Conservation (phyloP, 2,797 vertebrate species). For the Stomatorhinus walkeri region DNA sequence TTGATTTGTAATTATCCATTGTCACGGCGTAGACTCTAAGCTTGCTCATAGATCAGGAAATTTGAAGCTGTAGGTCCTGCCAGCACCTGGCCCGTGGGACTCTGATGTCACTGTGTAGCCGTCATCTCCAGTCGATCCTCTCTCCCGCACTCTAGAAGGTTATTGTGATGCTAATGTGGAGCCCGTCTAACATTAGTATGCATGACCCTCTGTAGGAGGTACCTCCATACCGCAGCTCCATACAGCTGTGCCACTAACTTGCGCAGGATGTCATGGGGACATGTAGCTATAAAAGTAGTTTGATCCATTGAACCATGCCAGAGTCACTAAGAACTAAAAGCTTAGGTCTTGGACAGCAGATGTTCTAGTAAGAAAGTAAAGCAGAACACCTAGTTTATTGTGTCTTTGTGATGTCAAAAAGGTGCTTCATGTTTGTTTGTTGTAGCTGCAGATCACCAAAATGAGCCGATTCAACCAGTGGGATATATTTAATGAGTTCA, state of each 20-base stretch:
- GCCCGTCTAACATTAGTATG: constrained; percentile 39
- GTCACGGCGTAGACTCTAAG: constrained; percentile 43
- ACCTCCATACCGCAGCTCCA: constrained; percentile 38
- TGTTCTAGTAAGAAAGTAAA: constrained; percentile 61
- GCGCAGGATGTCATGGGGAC: constrained; percentile 45
- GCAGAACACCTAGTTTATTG: constrained; percentile 55
- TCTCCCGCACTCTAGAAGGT: constrained; percentile 41
- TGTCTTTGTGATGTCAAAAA: constrained; percentile 14
- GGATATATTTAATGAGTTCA: constrained; percentile 55
- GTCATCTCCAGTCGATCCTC: constrained; percentile 38
- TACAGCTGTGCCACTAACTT: constrained; percentile 37
- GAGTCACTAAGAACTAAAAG: constrained; percentile 57
- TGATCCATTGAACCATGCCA: constrained; percentile 61
- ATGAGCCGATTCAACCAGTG: constrained; percentile 55
- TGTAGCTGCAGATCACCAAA: constrained; percentile 45
- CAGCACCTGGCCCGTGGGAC: constrained; percentile 43
- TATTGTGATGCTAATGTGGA: constrained; percentile 35
- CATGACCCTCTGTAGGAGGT: constrained; percentile 43
- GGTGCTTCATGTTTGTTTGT: constrained; percentile 51
- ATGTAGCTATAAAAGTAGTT: constrained; percentile 48
- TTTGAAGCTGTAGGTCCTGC: constrained; percentile 51
- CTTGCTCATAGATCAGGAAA: constrained; percentile 45
- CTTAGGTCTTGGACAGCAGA: constrained; percentile 60
- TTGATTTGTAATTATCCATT: constrained; percentile 41
- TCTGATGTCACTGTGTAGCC: constrained; percentile 8